These are phyloP conservation scores for Platyscelio sp. DNA, from an alignment of 2,888 invertebrate species.

Conservation along the genomic window DNA sequence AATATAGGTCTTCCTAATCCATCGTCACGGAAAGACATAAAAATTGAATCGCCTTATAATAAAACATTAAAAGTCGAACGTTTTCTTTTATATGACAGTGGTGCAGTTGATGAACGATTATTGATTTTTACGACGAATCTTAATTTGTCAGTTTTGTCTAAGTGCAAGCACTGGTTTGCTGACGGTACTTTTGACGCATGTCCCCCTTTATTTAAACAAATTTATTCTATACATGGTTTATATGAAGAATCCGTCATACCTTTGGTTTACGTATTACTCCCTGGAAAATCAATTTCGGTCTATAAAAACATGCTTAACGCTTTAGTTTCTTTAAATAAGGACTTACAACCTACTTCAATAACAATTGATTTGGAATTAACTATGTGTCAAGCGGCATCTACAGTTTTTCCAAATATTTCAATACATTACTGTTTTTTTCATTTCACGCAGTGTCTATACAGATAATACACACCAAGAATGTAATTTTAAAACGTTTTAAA, in stretches of 20 bases:
- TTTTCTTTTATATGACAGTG: too few species aligned
- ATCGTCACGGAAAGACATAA: too few species aligned
- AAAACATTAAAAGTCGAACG: too few species aligned
- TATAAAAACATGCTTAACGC: not conserved
- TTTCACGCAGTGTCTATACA: not conserved
- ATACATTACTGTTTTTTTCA: slow-evolving; percentile 13
- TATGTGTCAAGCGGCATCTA: not conserved
- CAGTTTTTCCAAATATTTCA: not conserved
- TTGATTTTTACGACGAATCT: too few species aligned
- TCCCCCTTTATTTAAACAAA: not conserved
- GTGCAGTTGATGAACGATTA: too few species aligned
- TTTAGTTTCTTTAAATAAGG: not conserved
- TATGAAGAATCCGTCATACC: not conserved
- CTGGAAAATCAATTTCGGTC: not conserved
- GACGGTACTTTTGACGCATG: not conserved
- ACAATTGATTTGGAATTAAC: not conserved
- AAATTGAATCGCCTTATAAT: too few species aligned
- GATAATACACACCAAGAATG: too few species aligned
- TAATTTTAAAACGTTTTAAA: too few species aligned
- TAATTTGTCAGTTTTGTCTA: too few species aligned
- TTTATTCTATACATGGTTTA: slow-evolving; percentile 4
- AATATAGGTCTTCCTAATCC: too few species aligned
- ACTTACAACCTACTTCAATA: not conserved
- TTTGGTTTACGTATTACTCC: not conserved
- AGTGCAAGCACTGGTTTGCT: too few species aligned